Evolutionary conservation across 2,888 invertebrate species (phyloP), one percentile per base, ranked within the genome.

Genomic region (Zygaena filipendulae): DNA sequence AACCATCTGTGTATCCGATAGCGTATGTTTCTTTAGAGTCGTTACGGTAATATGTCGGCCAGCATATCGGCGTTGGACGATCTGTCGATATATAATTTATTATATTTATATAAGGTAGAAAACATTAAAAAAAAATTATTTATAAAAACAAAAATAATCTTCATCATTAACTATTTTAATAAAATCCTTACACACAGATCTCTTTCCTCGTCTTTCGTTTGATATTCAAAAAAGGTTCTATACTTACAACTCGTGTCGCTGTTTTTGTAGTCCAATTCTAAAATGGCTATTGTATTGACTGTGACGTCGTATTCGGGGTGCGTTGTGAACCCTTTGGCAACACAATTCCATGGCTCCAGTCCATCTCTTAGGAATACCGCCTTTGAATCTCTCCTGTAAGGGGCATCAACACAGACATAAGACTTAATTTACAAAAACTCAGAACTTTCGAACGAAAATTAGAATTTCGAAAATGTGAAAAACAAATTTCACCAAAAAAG

Each of bases 291-390:
- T 2, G 59, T 63, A 35, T 55, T 59, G 9, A 40, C 23, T 0
- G 53, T 56, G 1, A 43, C 25, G 5, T 59, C 52, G 30, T 58
- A 66, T 35, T 71, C 67, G 0, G 68, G 68, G 10, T 71, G 71
- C 0, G 49, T 29, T 19, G 42, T 31, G 27, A 51, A 59, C 3
- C 53, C 48, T 9, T 35, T 31, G 0, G 56, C 37, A 1, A 25
- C 21, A 26, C 51, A 46, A 30, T 21, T 47, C 59, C 56, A 55
- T 0, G 59, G 47, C 7, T 39, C 24, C n/a, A 34, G 33, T 1
- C 37, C 34, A 1, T 30, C 18, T 0, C 48, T 29, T 16, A 66
- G 41, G 39, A 71, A 71, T 59, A 67, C 59, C 0, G 55, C 62
- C 23, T 39, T 39, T 4, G 48, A 49, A 28, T 59, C 52, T 4